Percentiles rank a stretch among this genome's conserved stretches.
phyloP scores from a whole-genome alignment of 2,113 vertebrate species.

The Stercorarius parasiticus region DNA sequence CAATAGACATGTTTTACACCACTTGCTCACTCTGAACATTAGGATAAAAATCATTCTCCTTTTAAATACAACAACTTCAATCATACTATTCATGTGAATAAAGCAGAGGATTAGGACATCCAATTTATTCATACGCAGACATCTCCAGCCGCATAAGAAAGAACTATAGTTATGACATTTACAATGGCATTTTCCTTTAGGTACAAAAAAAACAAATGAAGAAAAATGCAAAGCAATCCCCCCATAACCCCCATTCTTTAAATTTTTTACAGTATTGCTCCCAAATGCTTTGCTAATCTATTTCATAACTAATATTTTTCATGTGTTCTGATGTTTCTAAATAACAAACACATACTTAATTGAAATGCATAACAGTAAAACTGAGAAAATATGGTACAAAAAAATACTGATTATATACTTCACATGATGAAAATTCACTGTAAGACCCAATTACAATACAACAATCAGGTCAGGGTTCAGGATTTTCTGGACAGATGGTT shows the following conservation, averaged over 20 bases:
- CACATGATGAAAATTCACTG: background rate
- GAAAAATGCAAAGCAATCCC: background rate
- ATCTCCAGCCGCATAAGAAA: background rate
- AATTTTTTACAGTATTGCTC: background rate
- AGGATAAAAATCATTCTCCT: background rate
- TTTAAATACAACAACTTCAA: background rate
- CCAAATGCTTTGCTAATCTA: background rate
- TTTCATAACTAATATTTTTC: background rate
- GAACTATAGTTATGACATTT: background rate
- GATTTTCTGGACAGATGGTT: conserved; percentile 73
- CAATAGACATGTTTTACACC: background rate
- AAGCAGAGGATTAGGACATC: background rate
- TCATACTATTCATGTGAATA: background rate
- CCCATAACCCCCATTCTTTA: background rate
- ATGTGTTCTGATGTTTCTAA: background rate
- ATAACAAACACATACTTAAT: background rate
- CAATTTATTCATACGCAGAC: background rate
- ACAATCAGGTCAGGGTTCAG: conserved; percentile 61
- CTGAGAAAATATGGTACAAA: background rate
- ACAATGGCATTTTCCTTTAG: background rate
- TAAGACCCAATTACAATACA: conserved; percentile 1
- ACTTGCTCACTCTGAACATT: background rate
- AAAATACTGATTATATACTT: background rate
- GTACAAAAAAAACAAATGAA: background rate
- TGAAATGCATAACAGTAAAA: background rate